Evolutionary conservation across 2,113 vertebrate genomes (phyloP), one percentile per base, ranked within the genome.

Genomic region (Dascyllus trimaculatus): DNA sequence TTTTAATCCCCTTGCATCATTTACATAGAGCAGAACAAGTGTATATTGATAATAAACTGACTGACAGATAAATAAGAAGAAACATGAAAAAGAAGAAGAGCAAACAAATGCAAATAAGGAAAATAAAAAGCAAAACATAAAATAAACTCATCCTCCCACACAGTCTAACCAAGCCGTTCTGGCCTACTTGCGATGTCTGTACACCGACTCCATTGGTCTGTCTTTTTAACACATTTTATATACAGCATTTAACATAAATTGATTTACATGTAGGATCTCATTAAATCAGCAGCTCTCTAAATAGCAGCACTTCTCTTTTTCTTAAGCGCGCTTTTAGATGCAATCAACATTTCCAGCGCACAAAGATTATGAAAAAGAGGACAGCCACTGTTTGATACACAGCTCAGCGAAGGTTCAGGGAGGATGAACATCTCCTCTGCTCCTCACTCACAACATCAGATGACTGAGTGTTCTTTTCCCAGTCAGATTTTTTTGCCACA

Each of bases 401-500:
- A 19, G 46, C 46, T 48, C 7, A 10, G 46, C 46, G 7, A 18
- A 48, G 18, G 5, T 18, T 48, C 15, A 48, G 18, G 1, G 32
- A 35, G 32, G 32, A 35, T 8, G 32, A 35, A 35, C 32, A 35
- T 35, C 32, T 35, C 32, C 40, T 15, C 40, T 1, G 0, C 11
- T 59, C 11, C 64, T 22, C 58, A 26, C 5, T 54, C 5, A 0
- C 48, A 38, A 35, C 46, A 24, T 21, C 15, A 21, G 43, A 21
- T 58, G 21, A 51, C 48, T 21, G n/a, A 19, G 26, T 11, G 35
- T 43, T 60, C 9, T 52, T 26, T 38, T 76, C 56, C 26, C 22
- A 40, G n/a, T 60, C 21, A 65, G 53, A 61, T 25, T 72, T 72
- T 25, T 72, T 72, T 43, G 21, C 32, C 46, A 51, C 46, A 51